Percentiles rank a stretch among this genome's conserved stretches.
phyloP scores from a whole-genome alignment of 2,797 vertebrate species.

The Spondyliosoma cantharus region DNA sequence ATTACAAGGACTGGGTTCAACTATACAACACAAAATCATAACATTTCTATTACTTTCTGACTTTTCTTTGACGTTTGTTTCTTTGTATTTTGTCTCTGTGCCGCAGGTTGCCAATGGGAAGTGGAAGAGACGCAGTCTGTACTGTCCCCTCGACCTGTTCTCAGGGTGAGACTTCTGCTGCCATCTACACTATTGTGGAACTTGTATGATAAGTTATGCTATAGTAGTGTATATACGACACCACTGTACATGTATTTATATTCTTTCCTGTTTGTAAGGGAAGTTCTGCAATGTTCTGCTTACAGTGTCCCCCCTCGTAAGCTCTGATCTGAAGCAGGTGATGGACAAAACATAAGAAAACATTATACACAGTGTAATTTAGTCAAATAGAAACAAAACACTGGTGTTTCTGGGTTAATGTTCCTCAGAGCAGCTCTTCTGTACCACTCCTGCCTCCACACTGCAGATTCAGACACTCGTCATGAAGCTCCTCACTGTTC shows the following conservation, averaged over 20 bases:
- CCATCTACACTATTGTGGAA: not conserved
- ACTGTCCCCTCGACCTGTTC: constrained; percentile 97
- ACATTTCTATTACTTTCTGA: too few species aligned
- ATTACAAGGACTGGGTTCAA: not conserved
- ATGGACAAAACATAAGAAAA: not conserved
- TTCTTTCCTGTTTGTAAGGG: not conserved
- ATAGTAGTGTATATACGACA: not conserved
- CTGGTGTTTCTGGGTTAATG: not conserved
- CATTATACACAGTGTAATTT: not conserved
- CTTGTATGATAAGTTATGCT: not conserved
- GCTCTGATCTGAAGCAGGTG: not conserved
- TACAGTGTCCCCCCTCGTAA: too few species aligned
- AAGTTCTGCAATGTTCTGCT: not conserved
- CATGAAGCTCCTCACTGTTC: not conserved
- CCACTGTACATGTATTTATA: not conserved
- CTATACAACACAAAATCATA: not conserved
- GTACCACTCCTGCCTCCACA: not conserved
- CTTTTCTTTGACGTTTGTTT: not conserved
- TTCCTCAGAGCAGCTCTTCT: not conserved
- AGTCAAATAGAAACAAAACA: not conserved
- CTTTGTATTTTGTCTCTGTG: constrained; percentile 42
- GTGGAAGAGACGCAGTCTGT: constrained; percentile 95
- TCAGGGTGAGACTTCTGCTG: constrained; percentile 88
- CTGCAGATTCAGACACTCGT: not conserved
- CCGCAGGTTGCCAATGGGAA: constrained; percentile 92